Base-by-base conservation (phyloP, 2,797 vertebrate species). In the Rhincodon typus region DNA sequence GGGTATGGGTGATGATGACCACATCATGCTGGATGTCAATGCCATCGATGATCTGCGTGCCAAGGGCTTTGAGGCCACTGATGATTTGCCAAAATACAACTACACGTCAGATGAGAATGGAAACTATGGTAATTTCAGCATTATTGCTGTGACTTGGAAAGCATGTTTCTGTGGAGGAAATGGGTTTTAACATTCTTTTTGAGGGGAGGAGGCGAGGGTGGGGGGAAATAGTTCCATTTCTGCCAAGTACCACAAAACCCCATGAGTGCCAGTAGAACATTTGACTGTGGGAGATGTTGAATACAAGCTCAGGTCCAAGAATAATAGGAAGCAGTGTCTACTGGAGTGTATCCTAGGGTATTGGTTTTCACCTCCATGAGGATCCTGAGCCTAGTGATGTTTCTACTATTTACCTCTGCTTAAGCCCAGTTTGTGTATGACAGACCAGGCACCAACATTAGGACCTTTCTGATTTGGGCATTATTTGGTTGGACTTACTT, bases 1-100 rank as follows among this genome's bases (percentile, higher is more conserved):
- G 70, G 99, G 98, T 10, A 97, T 98, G 0, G 99, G 98, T 21
- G 98, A 98, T 0, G 98, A 97, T 96, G 99, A 99, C 96, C 98
- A 98, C 96, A 98, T 99, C 97, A 99, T 99, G 99, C 96, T 99
- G 97, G 99, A 99, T 97, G 99, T 99, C 96, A 99, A 99, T 0
- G 99, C 99, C 95, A 99, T 99, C 0, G 99, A 99, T 95, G 99
- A 99, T 96, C 98, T 99, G 57, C 98, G 99, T 84, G 98, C 98
- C 96, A 98, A 95, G 96, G 98, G 97, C 0, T 95, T 98, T 27
- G 97, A 98, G 1, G 97, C 97, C 79, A 99, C 99, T 0, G 98
- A 99, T 0, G 99, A 99, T 96, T 97, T 98, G 0, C 98, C 97
- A 21, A 99, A 99, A 96, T 99, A 99, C 96, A 98, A 70, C 95